Evolutionary conservation across 2,797 vertebrate species (phyloP).

Genomic region (Xiphorhynchus erythropygius): DNA sequence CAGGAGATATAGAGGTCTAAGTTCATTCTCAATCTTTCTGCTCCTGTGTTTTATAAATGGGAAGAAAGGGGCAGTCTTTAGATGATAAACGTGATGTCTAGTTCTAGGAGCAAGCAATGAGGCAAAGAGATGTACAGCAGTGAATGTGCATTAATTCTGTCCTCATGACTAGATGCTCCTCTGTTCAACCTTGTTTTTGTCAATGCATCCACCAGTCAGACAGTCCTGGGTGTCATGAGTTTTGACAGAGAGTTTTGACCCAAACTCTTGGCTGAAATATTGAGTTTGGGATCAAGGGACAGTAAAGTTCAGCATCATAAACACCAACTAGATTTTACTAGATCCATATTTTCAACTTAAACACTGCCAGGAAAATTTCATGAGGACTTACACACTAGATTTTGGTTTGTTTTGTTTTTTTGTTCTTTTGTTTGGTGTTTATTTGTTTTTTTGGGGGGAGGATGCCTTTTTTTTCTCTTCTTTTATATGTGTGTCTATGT

Average conservation of each 20-base stretch:
- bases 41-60: background rate
- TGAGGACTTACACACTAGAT: too few species aligned
- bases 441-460: background rate
- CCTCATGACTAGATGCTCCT: background rate
- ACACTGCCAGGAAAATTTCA: background rate
- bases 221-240: background rate
- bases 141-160: background rate
- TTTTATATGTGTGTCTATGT: rapidly evolving
- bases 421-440: background rate
- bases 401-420: too few species aligned
- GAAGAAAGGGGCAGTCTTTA: background rate
- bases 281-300: background rate
- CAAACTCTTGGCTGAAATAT: background rate
- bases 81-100: background rate
- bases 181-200: background rate
- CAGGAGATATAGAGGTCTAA: background rate
- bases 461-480: rapidly evolving
- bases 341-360: background rate
- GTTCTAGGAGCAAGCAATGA: background rate
- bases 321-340: background rate
- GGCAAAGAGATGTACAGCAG: background rate
- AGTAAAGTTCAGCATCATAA: background rate
- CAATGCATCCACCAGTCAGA: background rate
- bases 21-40: background rate
- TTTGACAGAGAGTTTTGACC: background rate